Conservation (phyloP, 2,113 vertebrate species). For the Pleuronectes platessa region DNA sequence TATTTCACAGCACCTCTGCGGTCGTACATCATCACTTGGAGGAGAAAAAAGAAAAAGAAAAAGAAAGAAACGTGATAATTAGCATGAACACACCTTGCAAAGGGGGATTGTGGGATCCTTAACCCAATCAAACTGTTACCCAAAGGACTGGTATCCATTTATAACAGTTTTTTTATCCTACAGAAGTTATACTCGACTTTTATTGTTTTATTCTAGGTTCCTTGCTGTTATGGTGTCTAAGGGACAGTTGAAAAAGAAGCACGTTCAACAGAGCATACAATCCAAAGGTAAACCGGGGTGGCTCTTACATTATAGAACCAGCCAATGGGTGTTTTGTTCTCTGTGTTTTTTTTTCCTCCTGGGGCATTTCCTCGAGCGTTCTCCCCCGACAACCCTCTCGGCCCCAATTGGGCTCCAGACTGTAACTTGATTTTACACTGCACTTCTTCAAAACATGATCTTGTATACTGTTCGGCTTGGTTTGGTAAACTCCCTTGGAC, state of each 20-base stretch:
- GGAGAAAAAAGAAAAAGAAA: background rate
- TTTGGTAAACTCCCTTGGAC: background rate
- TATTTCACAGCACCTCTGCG: slow-evolving; percentile 42
- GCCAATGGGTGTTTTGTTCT: background rate
- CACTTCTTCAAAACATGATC: slow-evolving; percentile 25
- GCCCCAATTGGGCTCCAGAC: background rate
- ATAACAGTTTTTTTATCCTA: background rate
- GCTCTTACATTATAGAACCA: background rate
- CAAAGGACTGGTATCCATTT: background rate
- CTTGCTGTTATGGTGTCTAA: background rate
- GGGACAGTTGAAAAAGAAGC: background rate
- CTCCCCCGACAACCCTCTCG: slow-evolving; percentile 17
- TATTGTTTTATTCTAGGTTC: background rate
- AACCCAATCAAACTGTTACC: slow-evolving; percentile 2
- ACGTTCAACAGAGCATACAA: background rate
- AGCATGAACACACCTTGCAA: slow-evolving; percentile 32
- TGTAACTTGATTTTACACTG: slow-evolving; percentile 37
- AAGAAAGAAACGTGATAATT: slow-evolving; percentile 21
- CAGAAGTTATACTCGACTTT: background rate
- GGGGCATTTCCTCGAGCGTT: slow-evolving; percentile 50
- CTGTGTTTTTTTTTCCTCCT: slow-evolving; percentile 9
- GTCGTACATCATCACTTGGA: slow-evolving; percentile 52
- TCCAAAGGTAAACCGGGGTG: background rate
- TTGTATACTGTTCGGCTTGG: background rate
- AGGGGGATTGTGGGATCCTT: slow-evolving; percentile 25